Conservation (phyloP, 1,140 invertebrate genomes). For the Tyrophagus putrescentiae region DNA sequence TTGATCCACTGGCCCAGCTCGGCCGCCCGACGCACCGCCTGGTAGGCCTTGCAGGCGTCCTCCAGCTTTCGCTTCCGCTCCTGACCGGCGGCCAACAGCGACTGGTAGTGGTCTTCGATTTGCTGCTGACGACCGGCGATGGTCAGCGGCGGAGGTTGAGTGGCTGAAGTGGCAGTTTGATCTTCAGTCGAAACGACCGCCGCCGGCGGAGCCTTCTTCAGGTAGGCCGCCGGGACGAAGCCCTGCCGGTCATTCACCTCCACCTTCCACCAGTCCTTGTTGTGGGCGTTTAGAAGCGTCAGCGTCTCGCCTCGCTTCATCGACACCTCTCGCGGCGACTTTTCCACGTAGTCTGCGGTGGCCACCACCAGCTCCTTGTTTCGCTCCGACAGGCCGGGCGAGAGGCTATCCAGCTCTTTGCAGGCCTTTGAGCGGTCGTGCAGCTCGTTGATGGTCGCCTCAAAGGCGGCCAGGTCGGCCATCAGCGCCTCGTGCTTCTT, state of each 20-base stretch:
- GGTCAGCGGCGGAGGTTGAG: conserved; percentile 75
- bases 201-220: conserved; percentile 73
- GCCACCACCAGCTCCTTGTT: conserved; percentile 91
- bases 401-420: conserved; percentile 85
- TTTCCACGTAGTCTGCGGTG: conserved; percentile 96
- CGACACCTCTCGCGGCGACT: conserved; percentile 92
- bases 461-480: conserved; percentile 91
- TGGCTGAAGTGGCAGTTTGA: conserved; percentile 80
- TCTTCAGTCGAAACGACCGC: conserved; percentile 85
- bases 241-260: conserved; percentile 96
- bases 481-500: conserved; percentile 98
- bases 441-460: conserved; percentile 74
- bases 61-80: conserved; percentile 89
- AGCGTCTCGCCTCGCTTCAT: conserved; percentile 98
- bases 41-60: conserved; percentile 88
- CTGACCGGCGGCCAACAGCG: conserved; percentile 67
- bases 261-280: conserved; percentile 99
- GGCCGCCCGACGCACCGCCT: conserved; percentile 90
- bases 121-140: conserved; percentile 86
- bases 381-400: conserved; percentile 81
- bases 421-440: conserved; percentile 86
- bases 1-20: conserved; percentile 99
- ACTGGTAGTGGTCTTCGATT: conserved; percentile 79
- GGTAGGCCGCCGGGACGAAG: conserved; percentile 96
- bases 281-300: conserved; percentile 89